Base-by-base conservation (phyloP, 2,113 vertebrate genomes). In the Tautogolabrus adspersus region DNA sequence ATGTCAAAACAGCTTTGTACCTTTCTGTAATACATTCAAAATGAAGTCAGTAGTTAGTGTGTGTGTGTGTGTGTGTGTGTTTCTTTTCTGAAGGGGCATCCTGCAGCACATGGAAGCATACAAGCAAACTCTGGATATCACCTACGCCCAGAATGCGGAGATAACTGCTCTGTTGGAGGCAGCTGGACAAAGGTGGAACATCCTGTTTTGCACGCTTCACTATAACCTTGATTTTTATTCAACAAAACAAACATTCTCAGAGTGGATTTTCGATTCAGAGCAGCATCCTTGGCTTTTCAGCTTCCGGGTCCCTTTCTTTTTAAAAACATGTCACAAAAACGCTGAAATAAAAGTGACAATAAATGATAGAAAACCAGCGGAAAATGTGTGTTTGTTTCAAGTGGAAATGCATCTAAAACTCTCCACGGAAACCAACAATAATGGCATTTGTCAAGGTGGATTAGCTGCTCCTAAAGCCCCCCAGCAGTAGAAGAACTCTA, bases 121-220 rank as follows among this genome's bases (percentile, higher is more conserved):
- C 30, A 83, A 95, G 79, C 46, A 61, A 46, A 80, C 90, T 57
- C 70, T 94, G 84, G 88, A 92, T 52, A 64, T 92, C 59, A 96
- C 95, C 3, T 96, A 95, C 19, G 72, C 85, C 52, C 93, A 94
- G 51, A 90, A 54, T 21, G 86, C 88, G 5, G 87, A 87, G 55
- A 92, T 95, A 0, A 37, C 89, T 2, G 42, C 79, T 13, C 75
- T 96, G 73, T 70, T 95, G 88, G 91, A 95, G 70, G 92, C 94
- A 26, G 93, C 93, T 12, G 95, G 92, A 65, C 77, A 62, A 60
- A 96, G 95, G 95, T 95, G 64, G 30, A 44, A 40, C 60, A 71
- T 73, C 55, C 40, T 40, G 34, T n/a, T 55, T 38, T 5, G 46
- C 56, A 46, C 9, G 26, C 47, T 55, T 66, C 10, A 19, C 12